Evolutionary conservation across 2,888 invertebrate genomes (phyloP), one percentile per base, ranked within the genome.

Genomic region (Drosophila eohydei): DNA sequence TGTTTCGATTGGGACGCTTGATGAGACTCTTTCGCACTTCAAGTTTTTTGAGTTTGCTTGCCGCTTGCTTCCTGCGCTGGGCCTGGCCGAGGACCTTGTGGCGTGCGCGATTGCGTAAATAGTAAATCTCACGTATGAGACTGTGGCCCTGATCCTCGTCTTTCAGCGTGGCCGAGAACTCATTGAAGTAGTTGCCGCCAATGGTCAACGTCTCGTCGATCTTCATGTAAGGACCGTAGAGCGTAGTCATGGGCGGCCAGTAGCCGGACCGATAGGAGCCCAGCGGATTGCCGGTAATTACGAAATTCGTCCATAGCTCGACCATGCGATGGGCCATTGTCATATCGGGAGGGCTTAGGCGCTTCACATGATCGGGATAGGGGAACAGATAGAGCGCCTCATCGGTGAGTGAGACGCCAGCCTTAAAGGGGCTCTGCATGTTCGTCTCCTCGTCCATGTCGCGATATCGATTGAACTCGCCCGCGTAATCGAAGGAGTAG

Each of bases 341-440:
- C 62, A 80, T 78, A 67, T 94, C 94, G 9, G 90, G 86, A 3
- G 90, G 89, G 80, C 92, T 93, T 0, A 93, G 81, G 0, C 84
- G 76, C 34, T 81, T 80, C 0, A 89, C 92, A 62, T 92, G 92
- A 0, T 91, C 85, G 4, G 92, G 92, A 71, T 92, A 92, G 12
- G 93, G 93, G 79, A 95, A 95, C n/a, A 95, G 86, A 79, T 95
- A 94, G 6, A 94, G 92, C 0, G 94, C 92, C 77, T 95, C 95
- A 73, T 95, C 94, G 2, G 95, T 94, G 56, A 95, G 93, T 12
- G 94, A 94, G 4, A 94, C 94, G 1, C 94, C 94, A 36, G 93
- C 93, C 41, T 83, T 90, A 70, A 94, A 93, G 1, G 93, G 93
- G 28, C 92, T 90, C 55, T 92, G 92, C 77, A 91, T 90, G 44